Base-by-base conservation (phyloP, 1,140 invertebrate genomes). In the Leptinotarsa undecemlineata region DNA sequence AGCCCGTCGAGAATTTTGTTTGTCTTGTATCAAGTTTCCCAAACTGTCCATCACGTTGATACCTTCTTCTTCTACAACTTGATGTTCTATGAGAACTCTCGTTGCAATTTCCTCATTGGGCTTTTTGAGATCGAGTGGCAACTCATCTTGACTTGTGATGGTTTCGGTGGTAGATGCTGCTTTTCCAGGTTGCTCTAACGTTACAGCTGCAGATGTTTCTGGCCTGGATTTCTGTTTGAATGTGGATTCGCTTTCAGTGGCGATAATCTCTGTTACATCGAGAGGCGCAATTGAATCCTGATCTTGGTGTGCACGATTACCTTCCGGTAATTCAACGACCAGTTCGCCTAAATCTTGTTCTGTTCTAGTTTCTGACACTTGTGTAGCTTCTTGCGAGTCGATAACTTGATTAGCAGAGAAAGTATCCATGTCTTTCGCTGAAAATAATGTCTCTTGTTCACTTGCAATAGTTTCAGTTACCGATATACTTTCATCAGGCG, bases 391-490 rank as follows among this genome's bases (percentile, higher is more conserved):
- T 75, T 77, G 77, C 4, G 75, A 66, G 8, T 61, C 13, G 23
- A 78, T 17, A 26, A 47, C 19, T 66, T 74, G 74, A 23, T 77
- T 76, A n/a, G 76, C 79, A 23, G 42, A 13, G 42, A 64, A 62
- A 62, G 33, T 48, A 13, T 57, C 20, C 14, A 60, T 68, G 51
- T 62, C 48, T 17, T 76, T 64, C 1, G 71, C 66, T 11, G 81
- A 77, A 70, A 86, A 86, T 17, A 77, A 60, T 64, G 79, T 79
- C 79, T 88, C 88, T 70, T 78, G 83, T 77, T 89, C 88, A 47
- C 85, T 81, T 33, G 80, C 72, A 13, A 83, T 80, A 4, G 82
- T 82, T 79, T 87, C 85, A 17, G 79, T 84, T 6, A 87, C 76
- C 1, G 82, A 84, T 47, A 88, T 67, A 66, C 84, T 75, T 66